Percentiles rank a stretch among this genome's conserved stretches.
Conservation (phyloP, 2,888 invertebrate species). For the Zeuzera pyrina region DNA sequence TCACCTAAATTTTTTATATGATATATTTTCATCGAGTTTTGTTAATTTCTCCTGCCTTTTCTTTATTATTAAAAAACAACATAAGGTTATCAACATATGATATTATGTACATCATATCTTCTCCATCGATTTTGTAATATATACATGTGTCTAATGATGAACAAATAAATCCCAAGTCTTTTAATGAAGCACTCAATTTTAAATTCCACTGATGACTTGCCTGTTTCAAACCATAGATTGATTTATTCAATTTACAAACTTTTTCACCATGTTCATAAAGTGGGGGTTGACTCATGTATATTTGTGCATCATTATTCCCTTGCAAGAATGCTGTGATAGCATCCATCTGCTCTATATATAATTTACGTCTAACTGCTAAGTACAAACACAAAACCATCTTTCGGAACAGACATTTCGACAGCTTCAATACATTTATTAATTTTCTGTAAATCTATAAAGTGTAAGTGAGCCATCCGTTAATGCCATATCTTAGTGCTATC, state of each 20-base stretch:
- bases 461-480: too few species aligned
- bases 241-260: constrained; percentile 5
- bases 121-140: constrained; percentile 9
- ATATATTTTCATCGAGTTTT: constrained; percentile 8
- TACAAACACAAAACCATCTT: too few species aligned
- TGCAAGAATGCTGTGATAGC: constrained; percentile 4
- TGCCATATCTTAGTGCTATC: too few species aligned
- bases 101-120: neutral
- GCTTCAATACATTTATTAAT: too few species aligned
- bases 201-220: constrained; percentile 12
- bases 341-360: constrained; percentile 4
- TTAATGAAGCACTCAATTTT: constrained; percentile 9
- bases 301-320: constrained; percentile 1
- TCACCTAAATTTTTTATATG: constrained; percentile 4
- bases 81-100: constrained; percentile 9
- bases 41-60: constrained; percentile 6
- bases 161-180: constrained; percentile 10
- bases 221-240: constrained; percentile 5
- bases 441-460: too few species aligned
- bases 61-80: constrained; percentile 7
- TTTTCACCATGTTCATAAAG: constrained; percentile 2
- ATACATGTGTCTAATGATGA: constrained; percentile 14
- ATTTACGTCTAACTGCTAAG: constrained; percentile 3
- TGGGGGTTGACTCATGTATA: constrained; percentile 3
- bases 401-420: too few species aligned